These are phyloP conservation scores for Tridacna gigas DNA, from an alignment of 2,888 invertebrate species.

Conservation along the genomic window DNA sequence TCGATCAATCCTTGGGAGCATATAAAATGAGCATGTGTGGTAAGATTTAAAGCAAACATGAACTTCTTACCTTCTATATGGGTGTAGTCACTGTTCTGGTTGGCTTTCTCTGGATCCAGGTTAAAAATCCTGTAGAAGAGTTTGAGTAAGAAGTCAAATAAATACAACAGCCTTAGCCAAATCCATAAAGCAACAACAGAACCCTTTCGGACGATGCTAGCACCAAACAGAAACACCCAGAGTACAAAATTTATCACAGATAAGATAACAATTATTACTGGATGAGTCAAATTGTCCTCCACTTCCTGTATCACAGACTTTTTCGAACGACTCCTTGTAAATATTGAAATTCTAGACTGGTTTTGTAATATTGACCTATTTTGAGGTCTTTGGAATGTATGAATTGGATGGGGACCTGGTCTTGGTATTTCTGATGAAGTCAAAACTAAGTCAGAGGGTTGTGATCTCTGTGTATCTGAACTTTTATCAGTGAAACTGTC, in stretches of 20 bases:
- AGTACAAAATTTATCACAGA: constrained; percentile 68
- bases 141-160: constrained; percentile 68
- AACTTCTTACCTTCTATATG: constrained; percentile 81
- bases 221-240: constrained; percentile 59
- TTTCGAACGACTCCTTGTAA: constrained; percentile 49
- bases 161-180: constrained; percentile 62
- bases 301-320: constrained; percentile 66
- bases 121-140: constrained; percentile 77
- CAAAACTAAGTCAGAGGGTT: neutral
- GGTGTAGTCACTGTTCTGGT: constrained; percentile 79
- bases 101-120: constrained; percentile 78
- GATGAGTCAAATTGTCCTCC: constrained; percentile 56
- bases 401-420: constrained; percentile 50
- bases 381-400: constrained; percentile 58
- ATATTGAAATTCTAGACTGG: constrained; percentile 53
- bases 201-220: constrained; percentile 57
- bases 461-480: constrained; percentile 12
- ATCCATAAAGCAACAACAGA: constrained; percentile 62
- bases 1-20: too few relatives aligned
- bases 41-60: too few relatives aligned
- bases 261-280: constrained; percentile 58
- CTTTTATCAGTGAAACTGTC: neutral
- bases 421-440: neutral
- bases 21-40: too few relatives aligned
- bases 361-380: constrained; percentile 35